Percentiles rank a stretch among this genome's conserved stretches.
These are phyloP conservation scores for Nibea coibor DNA, from an alignment of 2,113 vertebrate genomes.

Conservation along the genomic window DNA sequence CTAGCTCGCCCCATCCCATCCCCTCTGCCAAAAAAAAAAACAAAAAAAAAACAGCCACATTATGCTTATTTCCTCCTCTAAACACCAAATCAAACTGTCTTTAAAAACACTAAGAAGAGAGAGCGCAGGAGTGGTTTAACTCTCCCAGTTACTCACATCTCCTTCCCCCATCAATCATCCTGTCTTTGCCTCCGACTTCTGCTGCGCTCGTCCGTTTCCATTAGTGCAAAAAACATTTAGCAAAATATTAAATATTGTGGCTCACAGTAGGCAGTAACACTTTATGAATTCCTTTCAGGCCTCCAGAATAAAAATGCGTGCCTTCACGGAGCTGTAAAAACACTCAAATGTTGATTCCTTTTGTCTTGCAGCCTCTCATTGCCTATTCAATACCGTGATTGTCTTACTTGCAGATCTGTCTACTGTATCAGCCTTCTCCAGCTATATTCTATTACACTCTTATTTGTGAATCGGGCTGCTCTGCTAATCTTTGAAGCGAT, in stretches of 20 bases:
- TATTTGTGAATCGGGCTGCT: slow-evolving; percentile 8
- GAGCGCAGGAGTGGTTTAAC: not conserved
- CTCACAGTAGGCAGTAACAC: not conserved
- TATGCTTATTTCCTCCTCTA: not conserved
- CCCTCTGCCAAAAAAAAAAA: too few relatives aligned
- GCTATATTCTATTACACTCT: not conserved
- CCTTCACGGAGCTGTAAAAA: not conserved
- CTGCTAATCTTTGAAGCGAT: slow-evolving; percentile 21
- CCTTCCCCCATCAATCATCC: not conserved
- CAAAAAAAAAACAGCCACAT: not conserved
- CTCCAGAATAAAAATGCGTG: not conserved
- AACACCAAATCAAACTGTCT: slow-evolving; percentile 10
- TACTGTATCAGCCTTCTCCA: not conserved
- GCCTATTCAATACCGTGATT: not conserved
- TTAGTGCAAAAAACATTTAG: not conserved
- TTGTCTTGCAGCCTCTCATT: not conserved
- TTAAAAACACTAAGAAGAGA: not conserved
- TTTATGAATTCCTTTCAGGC: not conserved
- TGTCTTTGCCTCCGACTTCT: not conserved
- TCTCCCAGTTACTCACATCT: not conserved
- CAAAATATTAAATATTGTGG: not conserved
- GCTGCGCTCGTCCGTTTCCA: not conserved
- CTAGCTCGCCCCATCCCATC: not conserved
- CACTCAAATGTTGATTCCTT: not conserved
- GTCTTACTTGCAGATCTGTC: not conserved